These are phyloP conservation scores for Decapterus maruadsi DNA, from an alignment of 2,797 vertebrate genomes.

Conservation along the genomic window DNA sequence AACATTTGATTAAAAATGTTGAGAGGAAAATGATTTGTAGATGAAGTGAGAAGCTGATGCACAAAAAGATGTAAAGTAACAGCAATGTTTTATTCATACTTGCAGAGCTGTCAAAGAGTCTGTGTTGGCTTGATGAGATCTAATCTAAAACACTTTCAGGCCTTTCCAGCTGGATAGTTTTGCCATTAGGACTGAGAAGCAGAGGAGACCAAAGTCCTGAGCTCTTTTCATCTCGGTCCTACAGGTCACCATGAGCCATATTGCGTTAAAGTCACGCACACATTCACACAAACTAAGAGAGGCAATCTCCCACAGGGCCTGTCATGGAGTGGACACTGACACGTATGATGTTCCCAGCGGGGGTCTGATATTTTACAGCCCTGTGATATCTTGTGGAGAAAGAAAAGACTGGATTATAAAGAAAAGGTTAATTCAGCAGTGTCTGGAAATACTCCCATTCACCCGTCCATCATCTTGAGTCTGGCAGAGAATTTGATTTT, in stretches of 20 bases:
- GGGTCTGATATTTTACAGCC: constrained; percentile 59
- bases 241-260: constrained; percentile 28
- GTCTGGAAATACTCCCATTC: constrained; percentile 40
- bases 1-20: no score
- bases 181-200: constrained; percentile 1
- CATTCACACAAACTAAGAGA: constrained; percentile 17
- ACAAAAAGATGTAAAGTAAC: background rate
- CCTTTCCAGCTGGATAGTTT: constrained; percentile 14
- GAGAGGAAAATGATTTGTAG: no score
- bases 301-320: constrained; percentile 18
- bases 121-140: background rate
- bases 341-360: constrained; percentile 33
- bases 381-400: constrained; percentile 50
- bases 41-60: no score
- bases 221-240: constrained; percentile 17
- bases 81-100: background rate
- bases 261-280: constrained; percentile 8
- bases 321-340: constrained; percentile 49
- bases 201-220: background rate
- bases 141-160: constrained; percentile 17
- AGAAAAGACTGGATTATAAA: constrained; percentile 27
- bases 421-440: constrained; percentile 18
- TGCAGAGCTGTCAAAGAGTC: background rate
- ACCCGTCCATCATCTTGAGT: constrained; percentile 23
- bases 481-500: constrained; percentile 30